These are phyloP conservation scores for Capromys pilorides DNA, from an alignment of 2,797 vertebrate species.

Conservation along the genomic window DNA sequence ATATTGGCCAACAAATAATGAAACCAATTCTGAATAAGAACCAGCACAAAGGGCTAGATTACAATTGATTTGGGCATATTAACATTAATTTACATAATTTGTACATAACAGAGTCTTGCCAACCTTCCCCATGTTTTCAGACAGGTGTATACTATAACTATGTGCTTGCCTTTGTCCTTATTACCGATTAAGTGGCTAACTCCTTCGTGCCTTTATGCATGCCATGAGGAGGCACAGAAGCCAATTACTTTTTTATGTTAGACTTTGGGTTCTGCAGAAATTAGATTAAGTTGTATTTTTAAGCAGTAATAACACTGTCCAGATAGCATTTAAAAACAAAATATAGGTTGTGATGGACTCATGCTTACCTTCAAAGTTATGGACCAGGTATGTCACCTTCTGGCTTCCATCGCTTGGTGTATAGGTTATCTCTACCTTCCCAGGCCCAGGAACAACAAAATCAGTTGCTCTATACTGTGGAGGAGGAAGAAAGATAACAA, in stretches of 20 bases:
- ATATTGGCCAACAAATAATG: slow-evolving; percentile 34
- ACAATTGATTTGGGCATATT: background rate
- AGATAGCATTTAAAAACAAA: background rate
- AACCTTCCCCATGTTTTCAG: background rate
- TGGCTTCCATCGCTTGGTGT: slow-evolving; percentile 89
- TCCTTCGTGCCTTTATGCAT: background rate
- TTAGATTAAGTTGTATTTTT: background rate
- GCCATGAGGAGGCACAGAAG: background rate
- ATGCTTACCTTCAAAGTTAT: slow-evolving; percentile 94
- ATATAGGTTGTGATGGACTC: background rate
- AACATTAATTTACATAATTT: background rate
- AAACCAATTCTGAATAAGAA: slow-evolving; percentile 26
- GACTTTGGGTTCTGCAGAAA: background rate
- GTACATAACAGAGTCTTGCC: background rate
- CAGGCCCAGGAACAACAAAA: slow-evolving; percentile 96
- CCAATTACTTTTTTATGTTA: background rate
- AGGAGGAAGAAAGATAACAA: background rate
- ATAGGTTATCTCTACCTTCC: slow-evolving; percentile 95
- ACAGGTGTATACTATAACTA: background rate
- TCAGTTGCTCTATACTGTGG: slow-evolving; percentile 97
- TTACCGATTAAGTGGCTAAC: background rate
- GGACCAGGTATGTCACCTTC: slow-evolving; percentile 90
- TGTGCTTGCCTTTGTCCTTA: background rate
- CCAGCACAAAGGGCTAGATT: slow-evolving; percentile 12
- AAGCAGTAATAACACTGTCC: background rate